Evolutionary conservation across 2,797 vertebrate genomes (phyloP), one percentile per base, ranked within the genome.

Genomic region (Distichodus sexfasciatus): DNA sequence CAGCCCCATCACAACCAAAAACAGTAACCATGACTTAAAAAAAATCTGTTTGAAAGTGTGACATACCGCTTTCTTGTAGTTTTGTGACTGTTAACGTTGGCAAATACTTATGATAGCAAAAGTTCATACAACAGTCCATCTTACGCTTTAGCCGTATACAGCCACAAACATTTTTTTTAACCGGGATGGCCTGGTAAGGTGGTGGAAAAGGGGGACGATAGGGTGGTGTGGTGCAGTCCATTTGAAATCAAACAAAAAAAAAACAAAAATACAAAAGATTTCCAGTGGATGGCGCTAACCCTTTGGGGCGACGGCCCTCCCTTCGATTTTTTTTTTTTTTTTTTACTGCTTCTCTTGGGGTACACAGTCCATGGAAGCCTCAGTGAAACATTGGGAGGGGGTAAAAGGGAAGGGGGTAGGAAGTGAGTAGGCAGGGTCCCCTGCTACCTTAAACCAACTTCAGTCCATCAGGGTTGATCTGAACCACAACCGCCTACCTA

Each of bases 61-160:
- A 98, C 96, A 97, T 98, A 98, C 96, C 96, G 94, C 95, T 93
- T 94, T 94, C 94, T 89, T 93, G 95, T 90, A 90, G 93, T 93
- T 95, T 92, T 94, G 94, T 91, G 89, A 93, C 91, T 91, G 92
- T 91, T 91, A 93, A 91, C 90, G 90, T 92, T 92, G 92, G 91
- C 91, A 93, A 93, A 93, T 92, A 93, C 91, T 93, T 91, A 90
- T 92, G 90, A 93, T 86, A 93, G 92, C 89, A 93, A 96, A 92
- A 93, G 94, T 96, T 95, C 94, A 93, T 94, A 93, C 66, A 85
- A 93, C 87, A 94, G 96, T 98, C 95, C 95, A 94, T 92, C 91
- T 95, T 95, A 91, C 91, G 92, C 91, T 91, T 93, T 93, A 93
- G 91, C 63, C 91, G 82, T 91, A 91, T 88, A 92, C 59, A 91